phyloP scores from a whole-genome alignment of 1,140 invertebrate species.

The Ostrea edulis region DNA sequence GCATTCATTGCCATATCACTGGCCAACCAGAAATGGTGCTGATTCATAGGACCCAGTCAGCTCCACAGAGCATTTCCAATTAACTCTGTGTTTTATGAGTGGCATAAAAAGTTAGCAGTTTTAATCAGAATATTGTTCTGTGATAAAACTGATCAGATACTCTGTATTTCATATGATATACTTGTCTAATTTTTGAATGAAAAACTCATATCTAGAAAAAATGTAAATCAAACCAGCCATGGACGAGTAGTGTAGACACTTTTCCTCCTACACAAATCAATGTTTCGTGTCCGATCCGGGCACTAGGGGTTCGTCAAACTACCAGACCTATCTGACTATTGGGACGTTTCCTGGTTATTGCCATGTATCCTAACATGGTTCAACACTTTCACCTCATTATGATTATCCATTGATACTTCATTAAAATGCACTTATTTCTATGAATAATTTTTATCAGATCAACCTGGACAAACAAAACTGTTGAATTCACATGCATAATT shows the following conservation, averaged over 20 bases:
- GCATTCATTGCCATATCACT: too few species aligned
- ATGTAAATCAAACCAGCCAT: too few species aligned
- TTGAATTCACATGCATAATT: too few species aligned
- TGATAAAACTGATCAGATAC: not conserved
- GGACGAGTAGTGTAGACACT: too few species aligned
- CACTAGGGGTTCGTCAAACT: too few species aligned
- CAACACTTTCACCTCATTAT: not conserved
- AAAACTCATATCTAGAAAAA: too few species aligned
- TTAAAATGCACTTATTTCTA: not conserved
- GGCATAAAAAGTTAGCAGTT: not conserved
- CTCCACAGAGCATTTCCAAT: not conserved
- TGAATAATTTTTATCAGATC: not conserved
- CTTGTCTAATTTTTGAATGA: too few species aligned
- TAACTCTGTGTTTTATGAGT: constrained; percentile 4
- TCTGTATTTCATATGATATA: too few species aligned
- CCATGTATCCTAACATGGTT: not conserved
- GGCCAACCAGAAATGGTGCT: too few species aligned
- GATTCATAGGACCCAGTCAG: too few species aligned
- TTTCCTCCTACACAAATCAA: too few species aligned
- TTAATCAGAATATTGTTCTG: not conserved
- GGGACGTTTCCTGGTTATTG: not conserved
- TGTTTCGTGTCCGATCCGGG: too few species aligned
- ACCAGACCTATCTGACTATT: not conserved
- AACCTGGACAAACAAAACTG: not conserved
- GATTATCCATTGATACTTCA: constrained; percentile 9